Base-by-base conservation (phyloP, 1,140 invertebrate genomes). In the Hestina assimilis region DNA sequence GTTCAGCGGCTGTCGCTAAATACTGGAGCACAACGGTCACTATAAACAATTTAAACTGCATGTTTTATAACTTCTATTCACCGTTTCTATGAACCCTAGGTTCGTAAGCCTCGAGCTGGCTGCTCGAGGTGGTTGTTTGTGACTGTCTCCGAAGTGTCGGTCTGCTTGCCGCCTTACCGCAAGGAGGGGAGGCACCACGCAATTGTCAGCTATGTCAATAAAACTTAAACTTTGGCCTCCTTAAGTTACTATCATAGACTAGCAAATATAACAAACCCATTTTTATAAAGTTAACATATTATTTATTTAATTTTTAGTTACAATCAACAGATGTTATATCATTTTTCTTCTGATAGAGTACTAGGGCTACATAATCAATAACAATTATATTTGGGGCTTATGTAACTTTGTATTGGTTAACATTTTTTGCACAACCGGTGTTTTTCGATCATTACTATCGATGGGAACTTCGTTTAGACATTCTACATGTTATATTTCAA, bases 201-300 rank as follows among this genome's bases (percentile, higher is more conserved):
- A 86, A 86, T 82, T 77, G 66, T 76, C 67, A 74, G 69, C 72
- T 75, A 78, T 75, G 74, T 77, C 81, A 83, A 86, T 76, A 83
- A 71, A 73, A 66, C 61, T 71, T 76, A 74, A 82, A 81, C 63
- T 78, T 85, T 68, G 72, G 59, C 66, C 62, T 67, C 62, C 56
- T 43, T 42, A 60, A 59, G 26, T 51, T 41, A 57, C 43, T 24
- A 42, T 46, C 21, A 42, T 8, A 26, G 33, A 14, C 15, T 21
- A 15, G 7, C 41, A 20, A 19, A 15, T 29, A 17, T 15, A 15
- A 24, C 4, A 31, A 7, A 28, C 12, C 20, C 24, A 42, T n/a
- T n/a, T n/a, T n/a, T n/a, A n/a, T n/a, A n/a, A n/a, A n/a, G n/a
- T n/a, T n/a, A n/a, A n/a, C n/a, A n/a, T n/a, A n/a, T n/a, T n/a